phyloP scores from a whole-genome alignment of 1,140 invertebrate species.

The Micrasema minimum region DNA sequence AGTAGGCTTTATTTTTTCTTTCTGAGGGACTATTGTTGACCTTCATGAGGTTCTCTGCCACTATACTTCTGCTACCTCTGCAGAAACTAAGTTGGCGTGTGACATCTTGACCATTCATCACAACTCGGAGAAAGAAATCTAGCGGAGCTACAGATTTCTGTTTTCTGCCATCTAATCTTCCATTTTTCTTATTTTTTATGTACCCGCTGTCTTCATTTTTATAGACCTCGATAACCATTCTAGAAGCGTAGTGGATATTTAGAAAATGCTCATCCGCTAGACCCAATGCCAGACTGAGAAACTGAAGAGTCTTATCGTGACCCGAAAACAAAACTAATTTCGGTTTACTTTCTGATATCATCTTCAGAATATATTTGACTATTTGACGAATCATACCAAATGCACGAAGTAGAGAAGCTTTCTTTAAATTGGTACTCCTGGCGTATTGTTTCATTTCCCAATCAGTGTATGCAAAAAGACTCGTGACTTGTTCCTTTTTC shows the following conservation, averaged over 20 bases:
- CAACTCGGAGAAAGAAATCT: constrained; percentile 82
- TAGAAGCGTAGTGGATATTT: constrained; percentile 80
- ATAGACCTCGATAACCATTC: constrained; percentile 87
- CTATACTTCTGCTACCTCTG: constrained; percentile 65
- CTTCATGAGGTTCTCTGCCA: constrained; percentile 53
- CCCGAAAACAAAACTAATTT: constrained; percentile 90
- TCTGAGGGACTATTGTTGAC: constrained; percentile 60
- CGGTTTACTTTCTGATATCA: constrained; percentile 80
- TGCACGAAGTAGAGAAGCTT: constrained; percentile 75
- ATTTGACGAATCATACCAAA: constrained; percentile 83
- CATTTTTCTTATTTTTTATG: constrained; percentile 64
- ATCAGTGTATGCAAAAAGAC: constrained; percentile 79
- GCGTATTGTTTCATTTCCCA: constrained; percentile 77
- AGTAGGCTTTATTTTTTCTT: constrained; percentile 66
- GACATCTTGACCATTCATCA: constrained; percentile 89
- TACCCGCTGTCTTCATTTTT: constrained; percentile 66
- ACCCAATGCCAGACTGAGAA: constrained; percentile 82
- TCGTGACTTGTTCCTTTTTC: constrained; percentile 76
- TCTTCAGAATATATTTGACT: constrained; percentile 80
- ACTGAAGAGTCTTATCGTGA: constrained; percentile 90
- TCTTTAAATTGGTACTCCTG: constrained; percentile 72
- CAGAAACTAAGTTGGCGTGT: constrained; percentile 87
- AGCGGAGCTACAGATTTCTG: constrained; percentile 60
- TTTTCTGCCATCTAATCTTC: constrained; percentile 47
- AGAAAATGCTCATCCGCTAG: constrained; percentile 68